Conservation (phyloP, 2,113 vertebrate genomes). For the Pleuronectes platessa region DNA sequence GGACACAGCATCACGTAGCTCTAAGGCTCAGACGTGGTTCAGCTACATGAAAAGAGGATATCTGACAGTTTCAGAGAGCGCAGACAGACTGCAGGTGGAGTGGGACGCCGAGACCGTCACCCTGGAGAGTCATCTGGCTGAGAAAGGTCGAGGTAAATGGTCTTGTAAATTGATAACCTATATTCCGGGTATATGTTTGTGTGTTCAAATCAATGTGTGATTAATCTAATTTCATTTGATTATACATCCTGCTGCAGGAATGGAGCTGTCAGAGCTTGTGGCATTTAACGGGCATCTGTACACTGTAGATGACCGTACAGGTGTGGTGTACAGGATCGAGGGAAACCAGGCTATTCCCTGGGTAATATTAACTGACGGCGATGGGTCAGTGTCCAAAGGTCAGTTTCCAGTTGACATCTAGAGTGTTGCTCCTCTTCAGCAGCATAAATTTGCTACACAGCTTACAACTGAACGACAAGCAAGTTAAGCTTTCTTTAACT, state of each 20-base stretch:
- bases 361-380: constrained; percentile 95
- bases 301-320: constrained; percentile 92
- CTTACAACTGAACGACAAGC: too few species aligned
- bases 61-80: constrained; percentile 85
- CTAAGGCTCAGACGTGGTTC: constrained; percentile 89
- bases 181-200: not conserved
- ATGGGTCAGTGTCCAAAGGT: constrained; percentile 93
- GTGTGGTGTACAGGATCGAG: constrained; percentile 92
- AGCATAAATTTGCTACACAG: not conserved
- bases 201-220: not conserved
- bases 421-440: not conserved
- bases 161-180: not conserved
- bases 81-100: constrained; percentile 85
- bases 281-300: constrained; percentile 94
- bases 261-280: constrained; percentile 95
- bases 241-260: constrained; percentile 76
- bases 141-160: constrained; percentile 87
- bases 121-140: constrained; percentile 90
- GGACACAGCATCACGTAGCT: constrained; percentile 85
- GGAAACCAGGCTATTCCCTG: constrained; percentile 90
- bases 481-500: too few species aligned
- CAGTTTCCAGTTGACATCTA: constrained; percentile 35
- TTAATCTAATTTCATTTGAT: not conserved
- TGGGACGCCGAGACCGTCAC: constrained; percentile 85
- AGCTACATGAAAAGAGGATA: constrained; percentile 92